Conservation (phyloP, 2,113 vertebrate genomes). For the Erythrocebus patas region DNA sequence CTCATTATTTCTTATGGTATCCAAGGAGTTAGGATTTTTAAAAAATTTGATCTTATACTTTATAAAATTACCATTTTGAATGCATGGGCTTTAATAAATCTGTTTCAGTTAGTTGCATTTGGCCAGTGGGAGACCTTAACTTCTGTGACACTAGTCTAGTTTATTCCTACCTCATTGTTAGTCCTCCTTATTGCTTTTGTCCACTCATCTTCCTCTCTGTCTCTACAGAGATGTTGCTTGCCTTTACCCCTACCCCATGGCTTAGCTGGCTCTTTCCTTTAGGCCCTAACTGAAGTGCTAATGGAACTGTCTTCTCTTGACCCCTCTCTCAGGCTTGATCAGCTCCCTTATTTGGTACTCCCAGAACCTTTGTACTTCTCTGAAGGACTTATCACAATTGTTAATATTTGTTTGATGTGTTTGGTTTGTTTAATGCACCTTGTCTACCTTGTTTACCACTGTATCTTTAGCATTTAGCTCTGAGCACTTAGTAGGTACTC, state of each 20-base stretch:
- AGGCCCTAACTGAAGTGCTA: background rate
- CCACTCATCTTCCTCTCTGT: background rate
- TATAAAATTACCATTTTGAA: background rate
- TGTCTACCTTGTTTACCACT: background rate
- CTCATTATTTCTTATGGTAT: background rate
- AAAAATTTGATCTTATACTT: background rate
- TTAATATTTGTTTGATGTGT: background rate
- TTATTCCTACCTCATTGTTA: background rate
- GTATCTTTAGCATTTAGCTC: background rate
- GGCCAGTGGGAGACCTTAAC: background rate
- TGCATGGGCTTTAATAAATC: background rate
- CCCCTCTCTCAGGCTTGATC: background rate
- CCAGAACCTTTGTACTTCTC: background rate
- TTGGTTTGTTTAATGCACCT: background rate
- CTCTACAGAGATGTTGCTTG: background rate
- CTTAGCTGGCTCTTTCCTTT: background rate
- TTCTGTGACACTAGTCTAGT: background rate
- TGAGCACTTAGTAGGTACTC: background rate
- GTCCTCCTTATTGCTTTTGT: background rate
- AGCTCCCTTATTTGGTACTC: background rate
- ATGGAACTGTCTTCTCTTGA: background rate
- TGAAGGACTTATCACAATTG: background rate
- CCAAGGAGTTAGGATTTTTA: background rate
- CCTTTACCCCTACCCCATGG: background rate
- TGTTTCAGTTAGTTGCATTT: slow-evolving; percentile 4